A percentile compares a stretch with the other conserved stretches of the same genome.
Evolutionary conservation across 2,888 invertebrate species (phyloP).

Genomic region (Morpho deidamia): DNA sequence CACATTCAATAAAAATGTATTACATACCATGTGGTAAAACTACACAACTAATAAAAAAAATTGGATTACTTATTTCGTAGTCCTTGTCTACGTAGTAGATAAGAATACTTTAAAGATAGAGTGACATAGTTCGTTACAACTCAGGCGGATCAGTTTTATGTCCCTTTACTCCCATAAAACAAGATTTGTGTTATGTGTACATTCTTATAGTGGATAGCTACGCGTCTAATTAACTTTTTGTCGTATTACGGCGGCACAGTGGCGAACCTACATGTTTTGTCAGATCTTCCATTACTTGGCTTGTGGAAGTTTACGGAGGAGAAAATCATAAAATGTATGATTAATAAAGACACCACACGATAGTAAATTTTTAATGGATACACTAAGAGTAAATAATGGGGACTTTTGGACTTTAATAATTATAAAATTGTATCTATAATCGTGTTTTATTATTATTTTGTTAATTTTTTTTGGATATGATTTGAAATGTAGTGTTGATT

Average conservation of each 20-base stretch:
- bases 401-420: no score
- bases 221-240: constrained; percentile 70
- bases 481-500: no score
- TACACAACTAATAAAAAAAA: no score
- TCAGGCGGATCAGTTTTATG: constrained; percentile 7
- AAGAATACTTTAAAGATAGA: not conserved
- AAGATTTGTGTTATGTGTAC: constrained; percentile 11
- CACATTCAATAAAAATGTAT: no score
- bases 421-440: no score
- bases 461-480: no score
- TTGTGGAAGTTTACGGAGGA: not conserved
- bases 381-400: no score
- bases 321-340: not conserved
- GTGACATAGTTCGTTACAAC: constrained; percentile 1
- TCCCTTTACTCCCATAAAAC: constrained; percentile 4
- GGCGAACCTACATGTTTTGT: constrained; percentile 1
- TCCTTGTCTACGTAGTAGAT: no score
- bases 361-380: no score
- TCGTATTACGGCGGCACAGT: constrained; percentile 29
- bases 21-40: no score
- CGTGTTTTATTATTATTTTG: no score
- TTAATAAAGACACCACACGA: not conserved
- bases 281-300: not conserved
- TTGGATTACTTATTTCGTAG: no score
- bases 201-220: constrained; percentile 30